Conservation (phyloP, 2,797 vertebrate genomes). For the Sebastes minor region DNA sequence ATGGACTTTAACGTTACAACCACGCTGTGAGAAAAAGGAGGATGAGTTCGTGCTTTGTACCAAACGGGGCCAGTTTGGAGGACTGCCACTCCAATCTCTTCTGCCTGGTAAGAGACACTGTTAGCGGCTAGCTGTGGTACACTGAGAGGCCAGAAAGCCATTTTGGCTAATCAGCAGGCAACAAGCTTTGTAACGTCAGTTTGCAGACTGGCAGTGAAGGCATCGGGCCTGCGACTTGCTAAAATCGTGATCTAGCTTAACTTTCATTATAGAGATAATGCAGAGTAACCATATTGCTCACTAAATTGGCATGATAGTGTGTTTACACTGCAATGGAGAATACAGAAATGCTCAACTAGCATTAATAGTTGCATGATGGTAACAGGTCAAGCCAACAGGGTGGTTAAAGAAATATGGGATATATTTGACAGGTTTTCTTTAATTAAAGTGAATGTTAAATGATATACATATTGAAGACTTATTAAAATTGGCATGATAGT, state of each 20-base stretch:
- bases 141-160: conserved; percentile 77
- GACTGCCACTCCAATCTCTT: conserved; percentile 99
- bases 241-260: conserved; percentile 55
- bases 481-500: no score
- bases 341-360: conserved; percentile 1
- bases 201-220: conserved; percentile 73
- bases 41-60: conserved; percentile 99
- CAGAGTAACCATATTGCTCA: not conserved
- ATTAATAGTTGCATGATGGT: not conserved
- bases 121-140: conserved; percentile 63
- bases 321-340: not conserved
- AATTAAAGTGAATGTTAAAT: not conserved
- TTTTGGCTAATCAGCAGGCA: conserved; percentile 80
- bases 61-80: conserved; percentile 99
- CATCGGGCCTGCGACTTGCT: conserved; percentile 74
- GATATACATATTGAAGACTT: no score
- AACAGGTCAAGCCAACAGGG: no score
- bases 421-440: not conserved
- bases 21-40: conserved; percentile 85
- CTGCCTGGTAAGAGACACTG: conserved; percentile 91
- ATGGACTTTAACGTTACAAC: conserved; percentile 88
- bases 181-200: conserved; percentile 81
- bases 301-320: not conserved
- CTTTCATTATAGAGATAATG: conserved; percentile 54
- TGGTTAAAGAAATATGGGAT: not conserved